Evolutionary conservation across 2,113 vertebrate genomes (phyloP), one percentile per base, ranked within the genome.

Genomic region (Crotophaga sulcirostris): DNA sequence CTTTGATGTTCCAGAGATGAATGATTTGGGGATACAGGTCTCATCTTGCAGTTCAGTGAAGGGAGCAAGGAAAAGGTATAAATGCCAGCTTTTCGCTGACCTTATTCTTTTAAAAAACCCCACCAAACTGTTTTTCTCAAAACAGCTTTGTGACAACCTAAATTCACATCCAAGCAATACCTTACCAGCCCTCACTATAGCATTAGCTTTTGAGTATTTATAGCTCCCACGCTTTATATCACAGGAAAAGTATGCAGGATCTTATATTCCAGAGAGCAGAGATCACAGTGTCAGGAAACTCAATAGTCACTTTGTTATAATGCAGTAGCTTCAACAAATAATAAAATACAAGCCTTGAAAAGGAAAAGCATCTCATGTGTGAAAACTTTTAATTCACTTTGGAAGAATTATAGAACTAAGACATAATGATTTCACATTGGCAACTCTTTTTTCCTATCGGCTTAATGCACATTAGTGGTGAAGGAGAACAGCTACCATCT

Each of bases 141-240:
- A 40, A 7, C 26, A 36, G 29, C 67, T 84, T 58, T 79, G 16
- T 49, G 72, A 58, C 3, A 5, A 49, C 6, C 24, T 69, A 29
- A 68, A 79, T 62, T 92, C 75, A 58, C 18, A n/a, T 51, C 38
- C 76, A 3, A 72, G n/a, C 9, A 16, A 55, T 69, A 80, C 23
- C 54, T 93, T 36, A n/a, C 21, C 69, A 88, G 38, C 68, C 24
- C 38, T 95, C 42, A 29, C 42, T 42, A 47, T 34, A 82, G 78
- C 9, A 20, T 77, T 73, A 51, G 60, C 59, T 76, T 73, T 67
- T 2, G 1, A 34, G 23, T 93, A 95, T 90, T 95, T 90, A 80
- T 88, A 95, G 49, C 40, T 95, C 66, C 45, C 26, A 23, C 42
- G 80, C 45, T 75, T 85, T 91, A 29, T 88, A 88, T 77, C 92